Conservation (phyloP, 30 jellyfish, hydroid and myxozoan species). For the Phacellophora camtschatica region DNA sequence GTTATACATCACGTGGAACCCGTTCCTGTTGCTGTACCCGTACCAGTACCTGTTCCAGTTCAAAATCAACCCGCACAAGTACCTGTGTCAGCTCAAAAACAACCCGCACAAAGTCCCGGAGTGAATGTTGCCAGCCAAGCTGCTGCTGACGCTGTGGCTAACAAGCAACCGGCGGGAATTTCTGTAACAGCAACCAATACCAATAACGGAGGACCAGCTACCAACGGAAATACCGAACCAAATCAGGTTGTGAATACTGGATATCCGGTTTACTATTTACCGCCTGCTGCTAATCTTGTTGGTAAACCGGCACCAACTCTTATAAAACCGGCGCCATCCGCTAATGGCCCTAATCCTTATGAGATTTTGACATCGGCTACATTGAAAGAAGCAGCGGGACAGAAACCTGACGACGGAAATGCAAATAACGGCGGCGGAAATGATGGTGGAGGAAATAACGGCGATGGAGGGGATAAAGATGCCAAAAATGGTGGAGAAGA, state of each 20-base stretch:
- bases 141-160: constrained; percentile 34
- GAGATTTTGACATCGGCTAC: constrained; percentile 72
- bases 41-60: constrained; percentile 48
- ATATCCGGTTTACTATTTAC: constrained; percentile 55
- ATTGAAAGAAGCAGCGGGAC: constrained; percentile 51
- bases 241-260: constrained; percentile 59
- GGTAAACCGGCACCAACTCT: constrained; percentile 59
- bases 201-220: constrained; percentile 30
- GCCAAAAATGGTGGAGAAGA: constrained; percentile 33
- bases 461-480: constrained; percentile 3
- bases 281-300: constrained; percentile 54
- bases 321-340: constrained; percentile 78
- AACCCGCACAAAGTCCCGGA: constrained; percentile 9
- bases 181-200: constrained; percentile 52
- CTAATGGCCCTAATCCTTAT: constrained; percentile 79
- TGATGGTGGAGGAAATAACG: constrained; percentile 23
- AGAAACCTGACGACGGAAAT: constrained; percentile 13
- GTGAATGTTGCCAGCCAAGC: constrained; percentile 30
- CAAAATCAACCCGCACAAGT: not conserved
- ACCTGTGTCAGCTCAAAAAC: too few relatives aligned
- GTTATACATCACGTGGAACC: constrained; percentile 58
- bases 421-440: constrained; percentile 35
- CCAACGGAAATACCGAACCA: constrained; percentile 3
- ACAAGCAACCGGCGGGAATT: constrained; percentile 42
- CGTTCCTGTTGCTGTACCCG: constrained; percentile 62